These are phyloP conservation scores for Antechinus stuartii DNA, from an alignment of 2,113 vertebrate species.

Conservation along the genomic window DNA sequence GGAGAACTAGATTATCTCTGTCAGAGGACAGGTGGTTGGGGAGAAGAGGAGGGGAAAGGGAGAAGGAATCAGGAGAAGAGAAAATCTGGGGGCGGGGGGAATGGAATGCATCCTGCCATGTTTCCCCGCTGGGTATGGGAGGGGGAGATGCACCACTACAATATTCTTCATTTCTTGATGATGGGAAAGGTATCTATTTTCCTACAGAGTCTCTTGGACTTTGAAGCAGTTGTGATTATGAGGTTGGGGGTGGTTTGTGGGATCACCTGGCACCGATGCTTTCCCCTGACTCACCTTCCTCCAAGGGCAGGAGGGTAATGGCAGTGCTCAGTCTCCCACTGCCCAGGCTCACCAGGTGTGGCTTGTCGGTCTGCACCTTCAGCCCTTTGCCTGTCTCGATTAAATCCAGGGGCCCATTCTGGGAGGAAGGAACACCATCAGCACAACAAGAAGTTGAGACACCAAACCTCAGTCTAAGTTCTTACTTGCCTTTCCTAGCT, in stretches of 20 bases:
- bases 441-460: background rate
- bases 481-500: background rate
- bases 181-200: background rate
- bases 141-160: background rate
- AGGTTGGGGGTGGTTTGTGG: background rate
- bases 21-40: background rate
- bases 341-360: constrained; percentile 97
- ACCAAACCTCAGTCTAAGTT: background rate
- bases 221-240: background rate
- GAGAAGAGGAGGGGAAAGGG: background rate
- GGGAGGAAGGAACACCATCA: constrained; percentile 51
- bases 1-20: constrained; percentile 37
- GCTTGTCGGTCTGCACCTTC: constrained; percentile 95
- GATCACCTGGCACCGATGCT: background rate
- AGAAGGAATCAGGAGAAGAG: background rate
- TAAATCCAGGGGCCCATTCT: constrained; percentile 94
- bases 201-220: background rate
- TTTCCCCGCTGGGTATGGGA: background rate
- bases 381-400: constrained; percentile 94
- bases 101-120: background rate
- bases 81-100: background rate
- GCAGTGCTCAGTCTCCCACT: constrained; percentile 96
- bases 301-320: constrained; percentile 94
- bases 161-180: background rate
- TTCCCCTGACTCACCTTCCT: constrained; percentile 88